Evolutionary conservation across 2,797 vertebrate genomes (phyloP).

Genomic region (Chaenodraco wilsoni): DNA sequence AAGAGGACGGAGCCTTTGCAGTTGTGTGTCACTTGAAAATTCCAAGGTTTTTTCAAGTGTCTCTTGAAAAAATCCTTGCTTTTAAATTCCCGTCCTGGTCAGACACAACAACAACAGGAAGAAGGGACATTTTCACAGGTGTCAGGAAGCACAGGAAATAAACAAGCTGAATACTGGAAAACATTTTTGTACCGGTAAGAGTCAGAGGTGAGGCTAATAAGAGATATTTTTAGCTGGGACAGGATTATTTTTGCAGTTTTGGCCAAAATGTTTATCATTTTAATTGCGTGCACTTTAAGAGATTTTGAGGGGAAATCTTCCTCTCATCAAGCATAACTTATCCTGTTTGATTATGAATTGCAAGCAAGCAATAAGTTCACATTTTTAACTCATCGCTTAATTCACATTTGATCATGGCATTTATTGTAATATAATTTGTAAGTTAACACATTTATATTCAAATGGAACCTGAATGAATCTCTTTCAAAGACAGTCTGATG

Average conservation of each 20-base stretch:
- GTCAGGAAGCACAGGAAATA: slow-evolving; percentile 94
- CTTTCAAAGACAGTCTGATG: neutral
- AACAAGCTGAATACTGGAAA: slow-evolving; percentile 86
- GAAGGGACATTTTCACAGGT: slow-evolving; percentile 93
- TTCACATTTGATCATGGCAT: neutral
- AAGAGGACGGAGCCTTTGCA: slow-evolving; percentile 26
- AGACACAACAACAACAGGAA: slow-evolving; percentile 99
- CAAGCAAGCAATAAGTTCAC: no score
- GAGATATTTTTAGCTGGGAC: slow-evolving; percentile 72
- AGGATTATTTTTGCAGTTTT: slow-evolving; percentile 55
- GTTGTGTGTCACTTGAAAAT: slow-evolving; percentile 73
- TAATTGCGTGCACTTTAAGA: neutral
- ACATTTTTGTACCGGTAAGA: slow-evolving; percentile 73
- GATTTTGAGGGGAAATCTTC: neutral
- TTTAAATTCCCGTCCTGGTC: slow-evolving; percentile 87
- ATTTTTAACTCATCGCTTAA: neutral
- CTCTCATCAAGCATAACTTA: neutral
- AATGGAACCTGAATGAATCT: neutral
- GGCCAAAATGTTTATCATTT: neutral
- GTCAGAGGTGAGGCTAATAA: slow-evolving; percentile 81
- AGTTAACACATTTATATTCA: neutral
- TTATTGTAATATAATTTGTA: neutral
- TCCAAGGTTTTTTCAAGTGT: slow-evolving; percentile 79
- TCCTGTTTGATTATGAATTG: neutral
- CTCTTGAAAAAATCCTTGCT: slow-evolving; percentile 79